Evolutionary conservation across 2,113 vertebrate species (phyloP), one percentile per base, ranked within the genome.

Genomic region (Thalassarche chlororhynchos): DNA sequence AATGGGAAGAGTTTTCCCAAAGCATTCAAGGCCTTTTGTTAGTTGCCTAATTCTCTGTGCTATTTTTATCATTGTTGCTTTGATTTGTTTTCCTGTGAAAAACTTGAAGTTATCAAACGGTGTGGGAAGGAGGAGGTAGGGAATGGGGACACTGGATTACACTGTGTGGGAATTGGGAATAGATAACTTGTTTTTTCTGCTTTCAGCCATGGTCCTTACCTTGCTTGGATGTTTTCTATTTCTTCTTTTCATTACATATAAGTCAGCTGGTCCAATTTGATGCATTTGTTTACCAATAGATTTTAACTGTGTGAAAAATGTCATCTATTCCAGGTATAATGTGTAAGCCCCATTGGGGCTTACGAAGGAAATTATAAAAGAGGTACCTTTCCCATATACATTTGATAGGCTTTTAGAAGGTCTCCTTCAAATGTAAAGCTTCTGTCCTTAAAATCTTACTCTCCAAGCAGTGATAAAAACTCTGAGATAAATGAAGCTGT

Each of bases 251-350:
- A 25, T 75, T 78, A 46, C n/a, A 21, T 42, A 2, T 42, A 87
- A 60, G 12, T 68, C 57, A 86, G 17, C 31, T 90, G 28, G 26
- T 87, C 29, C 42, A 60, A 38, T 81, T 90, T 60, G 38, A 90
- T 81, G 47, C 6, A 68, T 89, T 64, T 86, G n/a, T 68, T 90
- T 95, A 47, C 55, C 94, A 78, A 93, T 68, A 60, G 32, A 51
- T 94, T 90, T 90, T 90, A 97, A 46, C 58, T 71, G 25, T 44
- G 12, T 90, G 85, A 95, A 94, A 94, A 95, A 90, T 84, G 12
- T 36, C 5, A 40, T 87, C n/a, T 90, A 28, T 94, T 86, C 18
- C 40, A 44, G 28, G 7, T 60, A n/a, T 31, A 68, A 69, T 9
- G 6, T 42, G 40, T 17, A 92, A 81, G 19, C 1, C 31, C 47